Conservation (phyloP, 2,888 invertebrate genomes). For the Idaea dimidiata region DNA sequence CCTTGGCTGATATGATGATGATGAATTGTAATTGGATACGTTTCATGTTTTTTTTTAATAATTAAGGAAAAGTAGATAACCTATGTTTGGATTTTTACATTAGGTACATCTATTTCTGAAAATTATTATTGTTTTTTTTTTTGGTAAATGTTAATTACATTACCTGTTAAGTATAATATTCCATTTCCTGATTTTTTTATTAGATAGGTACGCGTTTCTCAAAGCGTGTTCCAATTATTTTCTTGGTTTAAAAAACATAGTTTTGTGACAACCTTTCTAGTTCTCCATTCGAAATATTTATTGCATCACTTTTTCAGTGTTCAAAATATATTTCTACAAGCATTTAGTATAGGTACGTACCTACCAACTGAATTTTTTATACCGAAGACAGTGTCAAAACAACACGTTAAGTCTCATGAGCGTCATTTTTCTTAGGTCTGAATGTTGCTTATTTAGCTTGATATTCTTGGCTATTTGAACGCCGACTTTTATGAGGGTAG, state of each 20-base stretch:
- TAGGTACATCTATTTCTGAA: too few species aligned
- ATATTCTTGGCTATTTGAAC: slow-evolving; percentile 6
- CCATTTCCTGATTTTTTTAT: too few species aligned
- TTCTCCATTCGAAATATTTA: background rate
- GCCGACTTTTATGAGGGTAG: background rate
- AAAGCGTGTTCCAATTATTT: background rate
- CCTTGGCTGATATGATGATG: too few species aligned
- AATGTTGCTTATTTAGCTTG: slow-evolving; percentile 39
- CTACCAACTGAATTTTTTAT: slow-evolving; percentile 8
- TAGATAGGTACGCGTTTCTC: too few species aligned
- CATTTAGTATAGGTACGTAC: too few species aligned
- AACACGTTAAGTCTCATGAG: slow-evolving; percentile 22
- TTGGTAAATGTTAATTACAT: too few species aligned
- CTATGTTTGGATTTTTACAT: too few species aligned
- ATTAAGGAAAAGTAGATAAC: too few species aligned
- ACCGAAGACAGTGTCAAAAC: slow-evolving; percentile 11
- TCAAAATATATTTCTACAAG: background rate
- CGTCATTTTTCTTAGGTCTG: slow-evolving; percentile 38
- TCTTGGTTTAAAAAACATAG: background rate
- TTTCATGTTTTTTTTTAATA: too few species aligned
- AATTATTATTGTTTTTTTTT: too few species aligned
- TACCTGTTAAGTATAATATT: too few species aligned
- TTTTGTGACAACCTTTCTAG: background rate
- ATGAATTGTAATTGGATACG: too few species aligned
- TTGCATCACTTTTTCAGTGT: background rate